Conservation (phyloP, 2,797 vertebrate genomes). For the Myotis vivesi region DNA sequence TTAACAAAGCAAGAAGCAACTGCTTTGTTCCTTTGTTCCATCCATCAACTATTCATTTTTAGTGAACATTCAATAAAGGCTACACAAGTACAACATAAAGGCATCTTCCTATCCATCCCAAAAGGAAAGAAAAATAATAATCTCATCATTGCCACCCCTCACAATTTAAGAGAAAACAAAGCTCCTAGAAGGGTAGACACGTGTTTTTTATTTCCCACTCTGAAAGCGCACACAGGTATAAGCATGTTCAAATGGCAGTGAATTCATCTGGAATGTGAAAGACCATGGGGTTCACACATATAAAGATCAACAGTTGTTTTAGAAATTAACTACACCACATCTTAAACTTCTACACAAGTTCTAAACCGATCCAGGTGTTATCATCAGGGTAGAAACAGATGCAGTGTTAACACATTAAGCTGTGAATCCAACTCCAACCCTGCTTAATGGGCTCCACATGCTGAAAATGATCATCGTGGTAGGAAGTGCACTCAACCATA, state of each 20-base stretch:
- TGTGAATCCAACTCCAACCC: constrained; percentile 76
- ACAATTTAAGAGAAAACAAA: constrained; percentile 53
- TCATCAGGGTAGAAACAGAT: constrained; percentile 81
- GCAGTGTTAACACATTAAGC: constrained; percentile 79
- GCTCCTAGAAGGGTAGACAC: constrained; percentile 21
- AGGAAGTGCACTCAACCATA: constrained; percentile 40
- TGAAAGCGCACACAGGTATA: constrained; percentile 63
- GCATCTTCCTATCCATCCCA: constrained; percentile 5
- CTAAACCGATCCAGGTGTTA: constrained; percentile 85
- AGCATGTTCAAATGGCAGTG: constrained; percentile 38
- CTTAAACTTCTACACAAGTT: constrained; percentile 80
- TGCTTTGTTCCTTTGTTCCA: background rate
- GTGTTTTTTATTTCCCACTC: constrained; percentile 68
- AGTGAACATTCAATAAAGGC: constrained; percentile 59
- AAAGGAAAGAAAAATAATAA: constrained; percentile 10
- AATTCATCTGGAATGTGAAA: constrained; percentile 70
- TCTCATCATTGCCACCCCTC: constrained; percentile 37
- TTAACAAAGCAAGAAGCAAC: constrained; percentile 35
- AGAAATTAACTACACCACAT: constrained; percentile 82
- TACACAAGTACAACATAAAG: constrained; percentile 45
- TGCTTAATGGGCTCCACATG: constrained; percentile 83
- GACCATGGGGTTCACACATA: constrained; percentile 68
- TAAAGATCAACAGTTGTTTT: constrained; percentile 82
- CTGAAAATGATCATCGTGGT: constrained; percentile 71
- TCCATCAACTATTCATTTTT: constrained; percentile 54